Conservation (phyloP, 2,113 vertebrate species). For the Lepus americanus region DNA sequence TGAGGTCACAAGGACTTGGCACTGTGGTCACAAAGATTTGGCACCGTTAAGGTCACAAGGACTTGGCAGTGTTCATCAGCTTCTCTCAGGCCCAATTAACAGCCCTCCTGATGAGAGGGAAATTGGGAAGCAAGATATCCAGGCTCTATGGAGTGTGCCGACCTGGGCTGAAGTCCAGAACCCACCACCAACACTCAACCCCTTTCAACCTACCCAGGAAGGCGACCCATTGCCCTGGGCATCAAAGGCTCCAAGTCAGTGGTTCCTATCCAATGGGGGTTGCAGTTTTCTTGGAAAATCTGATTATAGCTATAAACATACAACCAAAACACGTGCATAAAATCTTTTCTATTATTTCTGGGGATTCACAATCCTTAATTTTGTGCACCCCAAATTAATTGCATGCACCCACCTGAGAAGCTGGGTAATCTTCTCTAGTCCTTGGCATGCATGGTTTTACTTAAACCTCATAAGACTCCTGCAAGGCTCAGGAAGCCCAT, state of each 20-base stretch:
- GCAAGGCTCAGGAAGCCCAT: background rate
- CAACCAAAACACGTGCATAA: background rate
- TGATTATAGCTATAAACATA: slow-evolving; percentile 11
- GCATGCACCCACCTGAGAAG: background rate
- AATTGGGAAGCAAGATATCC: background rate
- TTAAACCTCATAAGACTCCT: background rate
- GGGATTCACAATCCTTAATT: background rate
- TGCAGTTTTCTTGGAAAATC: slow-evolving; percentile 45
- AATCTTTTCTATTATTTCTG: slow-evolving; percentile 21
- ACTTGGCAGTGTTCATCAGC: slow-evolving; percentile 28
- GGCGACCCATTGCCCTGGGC: background rate
- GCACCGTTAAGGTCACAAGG: background rate
- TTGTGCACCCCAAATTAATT: background rate
- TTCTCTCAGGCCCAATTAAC: background rate
- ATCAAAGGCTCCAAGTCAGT: background rate
- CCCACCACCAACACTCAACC: background rate
- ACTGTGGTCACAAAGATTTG: slow-evolving; percentile 33
- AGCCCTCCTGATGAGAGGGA: background rate
- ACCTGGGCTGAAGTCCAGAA: background rate
- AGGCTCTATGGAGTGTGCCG: background rate
- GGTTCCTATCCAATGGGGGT: background rate
- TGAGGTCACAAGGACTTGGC: slow-evolving; percentile 46
- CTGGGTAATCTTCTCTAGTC: background rate
- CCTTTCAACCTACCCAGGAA: background rate
- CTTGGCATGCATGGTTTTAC: background rate